Base-by-base conservation (phyloP, 2,888 invertebrate species). In the Rugalucina vietnamica region DNA sequence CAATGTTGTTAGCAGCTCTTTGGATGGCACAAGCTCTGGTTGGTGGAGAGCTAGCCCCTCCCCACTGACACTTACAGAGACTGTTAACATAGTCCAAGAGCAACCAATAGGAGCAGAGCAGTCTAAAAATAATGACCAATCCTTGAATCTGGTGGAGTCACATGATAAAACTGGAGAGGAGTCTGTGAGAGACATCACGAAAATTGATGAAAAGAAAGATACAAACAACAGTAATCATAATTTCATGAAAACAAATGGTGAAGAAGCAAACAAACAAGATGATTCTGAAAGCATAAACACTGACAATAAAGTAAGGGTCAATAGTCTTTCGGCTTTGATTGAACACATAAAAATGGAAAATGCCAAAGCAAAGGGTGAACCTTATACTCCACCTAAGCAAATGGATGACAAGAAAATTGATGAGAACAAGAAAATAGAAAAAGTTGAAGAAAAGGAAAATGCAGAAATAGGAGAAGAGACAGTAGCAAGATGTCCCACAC, bases 1-100 rank as follows among this genome's bases (percentile, higher is more conserved):
- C n/a, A n/a, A n/a, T n/a, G n/a, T n/a, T n/a, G 10, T 21, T 12
- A 34, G 29, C 5, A 60, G 34, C 21, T 2, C 34, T 5, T 12
- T 32, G 4, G 65, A 34, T 34, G 21, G 12, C 18, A 10, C 34
- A 37, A 85, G 84, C 49, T 79, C 87, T 21, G 90, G 91, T 18
- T 91, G 91, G 91, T 91, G 91, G 91, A 87, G 87, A 77, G 85
- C 87, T 4, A 88, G 82, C 27, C 81, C 84, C 29, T 79, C 81
- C 69, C 87, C 87, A 24, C 76, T 90, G 3, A 86, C 87, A 24
- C 76, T 90, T 3, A 79, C 85, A 36, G 85, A 87, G 65, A 81
- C 86, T 10, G 78, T 65, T 39, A 69, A 74, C 5, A 84, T 70
- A 34, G 69, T 73, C 24, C 74, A 72, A 54, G 70, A 82, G 18